A percentile compares a stretch with the other conserved stretches of the same genome.
These are phyloP conservation scores for Volucella zonaria DNA, from an alignment of 2,888 invertebrate genomes.

Conservation along the genomic window DNA sequence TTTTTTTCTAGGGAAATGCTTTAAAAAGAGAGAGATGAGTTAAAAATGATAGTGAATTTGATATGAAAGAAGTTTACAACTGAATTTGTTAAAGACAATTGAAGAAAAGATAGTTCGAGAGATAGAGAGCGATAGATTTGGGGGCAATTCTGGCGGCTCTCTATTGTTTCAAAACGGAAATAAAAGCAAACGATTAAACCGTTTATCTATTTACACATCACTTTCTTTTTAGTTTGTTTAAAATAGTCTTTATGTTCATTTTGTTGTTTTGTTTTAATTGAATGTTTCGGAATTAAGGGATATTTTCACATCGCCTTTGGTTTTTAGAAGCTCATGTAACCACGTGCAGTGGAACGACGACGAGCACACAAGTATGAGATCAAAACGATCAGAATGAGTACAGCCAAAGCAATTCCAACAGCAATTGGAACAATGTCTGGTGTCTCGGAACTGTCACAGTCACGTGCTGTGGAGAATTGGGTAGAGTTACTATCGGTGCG, in stretches of 20 bases:
- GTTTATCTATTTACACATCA: conserved; percentile 61
- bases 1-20: conserved; percentile 1
- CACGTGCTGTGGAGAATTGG: conserved; percentile 88
- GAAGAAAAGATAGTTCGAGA: conserved; percentile 1
- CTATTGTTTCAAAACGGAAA: not conserved
- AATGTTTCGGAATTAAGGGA: conserved; percentile 47
- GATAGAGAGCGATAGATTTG: not conserved
- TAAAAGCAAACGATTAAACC: conserved; percentile 13
- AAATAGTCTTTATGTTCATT: conserved; percentile 44
- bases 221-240: conserved; percentile 34
- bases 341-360: conserved; percentile 90
- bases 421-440: conserved; percentile 98
- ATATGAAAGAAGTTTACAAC: not conserved
- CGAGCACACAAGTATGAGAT: conserved; percentile 96
- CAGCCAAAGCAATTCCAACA: conserved; percentile 96
- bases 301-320: conserved; percentile 16
- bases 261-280: conserved; percentile 38
- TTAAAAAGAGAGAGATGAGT: conserved; percentile 5
- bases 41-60: conserved; percentile 23
- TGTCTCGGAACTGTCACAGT: conserved; percentile 88
- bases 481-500: conserved; percentile 82
- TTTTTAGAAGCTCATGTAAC: conserved; percentile 93
- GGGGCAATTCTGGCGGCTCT: not conserved
- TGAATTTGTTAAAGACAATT: not conserved
- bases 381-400: conserved; percentile 94